Conservation (phyloP, 2,113 vertebrate genomes). For the Craseonycteris thonglongyai region DNA sequence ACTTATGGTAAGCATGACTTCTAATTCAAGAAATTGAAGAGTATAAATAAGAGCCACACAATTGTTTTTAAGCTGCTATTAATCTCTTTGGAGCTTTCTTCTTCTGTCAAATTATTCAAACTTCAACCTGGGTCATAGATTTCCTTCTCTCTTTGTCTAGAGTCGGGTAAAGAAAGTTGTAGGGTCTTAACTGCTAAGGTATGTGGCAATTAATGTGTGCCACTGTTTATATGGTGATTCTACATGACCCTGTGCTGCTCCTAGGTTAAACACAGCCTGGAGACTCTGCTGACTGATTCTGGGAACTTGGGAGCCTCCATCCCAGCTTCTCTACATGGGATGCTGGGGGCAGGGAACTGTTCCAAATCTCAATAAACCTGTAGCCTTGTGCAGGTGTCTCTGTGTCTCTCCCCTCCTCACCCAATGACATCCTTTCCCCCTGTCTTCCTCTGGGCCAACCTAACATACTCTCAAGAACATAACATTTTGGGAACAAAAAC, state of each 20-base stretch:
- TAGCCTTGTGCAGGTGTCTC: background rate
- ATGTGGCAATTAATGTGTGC: background rate
- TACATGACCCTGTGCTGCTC: background rate
- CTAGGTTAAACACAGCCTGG: background rate
- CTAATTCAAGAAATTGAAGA: background rate
- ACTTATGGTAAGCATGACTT: background rate
- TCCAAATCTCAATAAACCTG: background rate
- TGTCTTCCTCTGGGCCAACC: background rate
- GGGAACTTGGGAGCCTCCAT: background rate
- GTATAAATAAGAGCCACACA: background rate
- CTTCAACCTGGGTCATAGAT: background rate
- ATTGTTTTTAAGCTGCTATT: background rate
- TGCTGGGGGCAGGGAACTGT: background rate
- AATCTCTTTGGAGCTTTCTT: background rate
- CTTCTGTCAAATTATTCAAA: background rate
- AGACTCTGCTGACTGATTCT: background rate
- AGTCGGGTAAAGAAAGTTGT: background rate
- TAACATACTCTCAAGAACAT: background rate
- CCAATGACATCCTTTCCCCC: background rate
- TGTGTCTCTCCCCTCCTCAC: background rate
- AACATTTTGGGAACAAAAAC: background rate
- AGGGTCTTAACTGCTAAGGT: background rate
- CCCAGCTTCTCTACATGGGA: background rate
- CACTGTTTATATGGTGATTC: background rate
- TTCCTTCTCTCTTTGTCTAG: background rate